A percentile compares a stretch with the other conserved stretches of the same genome.
Evolutionary conservation across 2,888 invertebrate species (phyloP).

Genomic region (Glyphotaelius pellucidus): DNA sequence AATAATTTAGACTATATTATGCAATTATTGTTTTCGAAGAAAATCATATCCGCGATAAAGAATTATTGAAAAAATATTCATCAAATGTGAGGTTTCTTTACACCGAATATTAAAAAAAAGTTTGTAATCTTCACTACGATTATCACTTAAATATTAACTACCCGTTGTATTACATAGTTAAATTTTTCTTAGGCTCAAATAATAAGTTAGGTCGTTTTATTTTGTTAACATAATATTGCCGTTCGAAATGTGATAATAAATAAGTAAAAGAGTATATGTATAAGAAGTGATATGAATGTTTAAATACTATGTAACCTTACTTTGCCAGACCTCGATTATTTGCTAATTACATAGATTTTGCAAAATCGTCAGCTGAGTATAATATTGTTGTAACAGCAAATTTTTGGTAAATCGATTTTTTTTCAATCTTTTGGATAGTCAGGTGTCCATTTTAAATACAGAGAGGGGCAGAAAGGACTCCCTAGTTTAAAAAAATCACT

Average conservation of each 20-base stretch:
- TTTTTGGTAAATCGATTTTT: background rate
- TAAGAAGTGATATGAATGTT: background rate
- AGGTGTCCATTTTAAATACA: too few species aligned
- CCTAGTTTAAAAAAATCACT: too few species aligned
- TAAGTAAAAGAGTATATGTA: background rate
- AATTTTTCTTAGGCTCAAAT: background rate
- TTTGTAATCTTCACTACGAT: background rate
- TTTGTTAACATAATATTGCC: conserved; percentile 25
- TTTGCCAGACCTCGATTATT: background rate
- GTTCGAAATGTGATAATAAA: conserved; percentile 45
- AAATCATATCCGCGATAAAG: background rate
- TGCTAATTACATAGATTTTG: background rate
- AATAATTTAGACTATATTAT: too few species aligned
- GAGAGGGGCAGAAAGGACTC: too few species aligned
- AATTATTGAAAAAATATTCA: background rate
- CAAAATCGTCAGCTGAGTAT: background rate
- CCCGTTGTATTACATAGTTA: background rate
- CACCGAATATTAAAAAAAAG: background rate
- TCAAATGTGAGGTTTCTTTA: background rate
- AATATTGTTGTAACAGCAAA: too few species aligned
- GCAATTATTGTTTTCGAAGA: background rate
- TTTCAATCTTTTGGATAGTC: too few species aligned
- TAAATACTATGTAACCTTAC: background rate
- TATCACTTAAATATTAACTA: background rate
- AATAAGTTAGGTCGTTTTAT: background rate